A percentile compares a stretch with the other conserved stretches of the same genome.
Conservation (phyloP, 2,888 invertebrate species). For the Esperia sulphurella region DNA sequence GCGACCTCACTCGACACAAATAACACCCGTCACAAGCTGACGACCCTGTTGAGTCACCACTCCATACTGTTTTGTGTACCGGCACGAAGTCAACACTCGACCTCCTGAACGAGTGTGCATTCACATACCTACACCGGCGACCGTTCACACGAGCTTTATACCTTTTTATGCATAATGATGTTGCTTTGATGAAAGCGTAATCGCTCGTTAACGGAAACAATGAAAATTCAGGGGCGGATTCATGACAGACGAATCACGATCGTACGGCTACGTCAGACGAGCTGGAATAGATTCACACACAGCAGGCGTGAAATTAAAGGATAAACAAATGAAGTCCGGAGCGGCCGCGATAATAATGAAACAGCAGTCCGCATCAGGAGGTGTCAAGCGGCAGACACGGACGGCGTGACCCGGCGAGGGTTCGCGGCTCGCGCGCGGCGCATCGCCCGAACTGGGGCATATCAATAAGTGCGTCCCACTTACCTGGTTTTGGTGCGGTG, state of each 20-base stretch:
- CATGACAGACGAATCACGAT: conserved; percentile 63
- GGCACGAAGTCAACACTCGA: background rate
- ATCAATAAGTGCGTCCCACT: conserved; percentile 73
- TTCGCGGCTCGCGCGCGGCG: conserved; percentile 45
- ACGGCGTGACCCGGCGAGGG: conserved; percentile 61
- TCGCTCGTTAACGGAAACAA: conserved; percentile 50
- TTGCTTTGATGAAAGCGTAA: conserved; percentile 30
- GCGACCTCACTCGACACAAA: conserved; percentile 39
- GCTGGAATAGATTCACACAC: conserved; percentile 71
- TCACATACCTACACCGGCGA: conserved; percentile 1
- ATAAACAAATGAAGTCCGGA: conserved; percentile 75
- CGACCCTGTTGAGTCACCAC: conserved; percentile 7
- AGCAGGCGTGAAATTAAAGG: conserved; percentile 72
- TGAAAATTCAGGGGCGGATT: conserved; percentile 51
- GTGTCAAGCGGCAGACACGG: conserved; percentile 72
- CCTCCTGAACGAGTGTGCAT: background rate
- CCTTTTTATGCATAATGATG: conserved; percentile 10
- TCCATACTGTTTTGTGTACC: background rate
- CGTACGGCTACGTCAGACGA: conserved; percentile 64
- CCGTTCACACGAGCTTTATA: conserved; percentile 3
- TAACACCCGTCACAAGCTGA: conserved; percentile 33
- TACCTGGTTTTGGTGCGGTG: conserved; percentile 48
- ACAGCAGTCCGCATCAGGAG: conserved; percentile 70
- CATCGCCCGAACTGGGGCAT: conserved; percentile 67
- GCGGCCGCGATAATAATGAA: conserved; percentile 68